Evolutionary conservation across 2,888 invertebrate species (phyloP).

Genomic region (Drosophila pseudotakahashii): DNA sequence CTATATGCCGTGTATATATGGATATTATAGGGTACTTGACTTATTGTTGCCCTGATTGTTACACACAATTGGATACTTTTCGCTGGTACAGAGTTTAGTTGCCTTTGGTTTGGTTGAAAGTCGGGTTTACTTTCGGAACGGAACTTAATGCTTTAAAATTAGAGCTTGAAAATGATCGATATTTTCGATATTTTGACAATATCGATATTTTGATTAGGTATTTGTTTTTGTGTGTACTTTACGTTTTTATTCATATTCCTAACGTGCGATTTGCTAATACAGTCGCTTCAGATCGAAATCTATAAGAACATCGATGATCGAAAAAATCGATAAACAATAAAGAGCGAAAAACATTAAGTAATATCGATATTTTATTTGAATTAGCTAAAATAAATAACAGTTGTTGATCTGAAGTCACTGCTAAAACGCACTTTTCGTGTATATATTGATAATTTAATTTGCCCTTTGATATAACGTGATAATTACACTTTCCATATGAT

Average conservation of each 20-base stretch:
- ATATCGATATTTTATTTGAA: neutral
- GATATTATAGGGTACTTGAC: constrained; percentile 36
- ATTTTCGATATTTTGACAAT: too few species aligned
- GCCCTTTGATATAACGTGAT: constrained; percentile 1
- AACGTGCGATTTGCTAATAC: constrained; percentile 14
- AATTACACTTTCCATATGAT: neutral
- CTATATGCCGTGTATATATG: constrained; percentile 6
- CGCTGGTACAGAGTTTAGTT: constrained; percentile 36
- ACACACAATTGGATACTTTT: constrained; percentile 40
- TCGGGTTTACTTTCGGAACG: constrained; percentile 1
- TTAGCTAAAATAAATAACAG: neutral
- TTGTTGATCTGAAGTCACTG: neutral
- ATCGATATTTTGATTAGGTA: neutral
- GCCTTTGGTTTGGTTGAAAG: constrained; percentile 11
- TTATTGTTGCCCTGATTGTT: constrained; percentile 58
- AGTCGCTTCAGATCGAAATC: neutral
- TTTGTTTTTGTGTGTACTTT: neutral
- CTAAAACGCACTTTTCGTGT: constrained; percentile 10
- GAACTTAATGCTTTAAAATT: too few species aligned
- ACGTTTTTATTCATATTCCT: neutral
- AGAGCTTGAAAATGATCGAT: too few species aligned
- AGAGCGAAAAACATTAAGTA: neutral
- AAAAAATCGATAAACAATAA: neutral
- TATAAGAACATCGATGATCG: too few species aligned
- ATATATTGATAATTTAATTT: constrained; percentile 17